Conservation (phyloP, 2,113 vertebrate species). For the Sinocyclocheilus rhinocerous region DNA sequence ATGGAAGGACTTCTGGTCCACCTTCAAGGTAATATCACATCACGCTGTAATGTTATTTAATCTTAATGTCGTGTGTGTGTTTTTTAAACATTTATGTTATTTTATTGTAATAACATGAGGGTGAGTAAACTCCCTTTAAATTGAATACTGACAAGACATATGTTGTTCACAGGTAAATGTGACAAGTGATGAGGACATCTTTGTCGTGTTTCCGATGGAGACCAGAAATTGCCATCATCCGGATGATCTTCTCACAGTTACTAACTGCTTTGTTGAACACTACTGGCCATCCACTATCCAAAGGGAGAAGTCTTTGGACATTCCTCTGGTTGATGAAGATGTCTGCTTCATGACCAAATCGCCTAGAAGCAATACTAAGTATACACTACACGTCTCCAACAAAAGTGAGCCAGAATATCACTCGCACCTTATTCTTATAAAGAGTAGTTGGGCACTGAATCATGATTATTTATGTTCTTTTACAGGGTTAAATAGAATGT, state of each 20-base stretch:
- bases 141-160: background rate
- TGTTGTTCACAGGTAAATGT: constrained; percentile 52
- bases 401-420: constrained; percentile 52
- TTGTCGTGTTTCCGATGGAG: constrained; percentile 54
- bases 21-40: constrained; percentile 58
- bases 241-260: background rate
- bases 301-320: constrained; percentile 48
- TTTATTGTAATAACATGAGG: no score
- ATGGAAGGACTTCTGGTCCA: constrained; percentile 65
- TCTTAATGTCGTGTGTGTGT: background rate
- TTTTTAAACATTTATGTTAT: background rate
- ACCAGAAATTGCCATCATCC: constrained; percentile 28
- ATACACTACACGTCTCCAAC: constrained; percentile 57
- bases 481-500: constrained; percentile 58
- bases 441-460: background rate
- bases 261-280: constrained; percentile 43
- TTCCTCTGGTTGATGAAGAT: constrained; percentile 57
- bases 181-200: constrained; percentile 37
- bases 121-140: background rate
- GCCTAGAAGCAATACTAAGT: constrained; percentile 45
- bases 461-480: constrained; percentile 3
- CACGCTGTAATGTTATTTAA: background rate
- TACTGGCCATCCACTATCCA: constrained; percentile 53
- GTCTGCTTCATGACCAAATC: constrained; percentile 59
- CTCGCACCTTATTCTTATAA: background rate